Conservation (phyloP, 2,797 vertebrate species). For the Pseudomugil gertrudae region DNA sequence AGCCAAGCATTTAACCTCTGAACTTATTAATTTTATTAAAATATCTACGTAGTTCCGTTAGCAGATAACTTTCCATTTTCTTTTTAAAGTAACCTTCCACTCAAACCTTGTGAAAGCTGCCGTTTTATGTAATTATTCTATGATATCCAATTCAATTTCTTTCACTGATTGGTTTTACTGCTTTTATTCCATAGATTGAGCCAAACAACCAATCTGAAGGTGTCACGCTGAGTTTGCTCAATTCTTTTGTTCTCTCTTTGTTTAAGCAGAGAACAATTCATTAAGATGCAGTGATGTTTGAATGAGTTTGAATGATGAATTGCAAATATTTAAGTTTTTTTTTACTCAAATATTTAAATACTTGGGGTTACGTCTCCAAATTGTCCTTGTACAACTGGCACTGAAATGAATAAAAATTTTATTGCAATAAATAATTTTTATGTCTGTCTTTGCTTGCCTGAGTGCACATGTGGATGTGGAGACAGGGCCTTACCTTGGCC, state of each 20-base stretch:
- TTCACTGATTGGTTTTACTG: background rate
- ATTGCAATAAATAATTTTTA: background rate
- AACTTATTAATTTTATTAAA: background rate
- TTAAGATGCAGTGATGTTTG: too few species aligned
- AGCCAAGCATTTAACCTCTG: background rate
- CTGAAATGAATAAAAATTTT: background rate
- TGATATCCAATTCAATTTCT: background rate
- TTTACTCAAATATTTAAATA: too few species aligned
- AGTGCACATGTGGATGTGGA: slow-evolving; percentile 9
- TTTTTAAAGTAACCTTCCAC: background rate
- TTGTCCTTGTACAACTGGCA: background rate
- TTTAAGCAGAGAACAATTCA: background rate
- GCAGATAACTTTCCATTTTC: background rate
- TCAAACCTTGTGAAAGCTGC: background rate
- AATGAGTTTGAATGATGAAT: too few species aligned
- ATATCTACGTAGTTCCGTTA: background rate
- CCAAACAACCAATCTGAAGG: background rate
- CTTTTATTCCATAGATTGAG: background rate
- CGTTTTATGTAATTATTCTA: background rate
- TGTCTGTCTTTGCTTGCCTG: background rate
- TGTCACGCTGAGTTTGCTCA: background rate
- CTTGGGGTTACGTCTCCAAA: too few species aligned
- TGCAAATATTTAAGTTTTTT: too few species aligned
- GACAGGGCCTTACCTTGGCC: slow-evolving; percentile 83
- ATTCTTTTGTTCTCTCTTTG: background rate